Base-by-base conservation (phyloP, 2,888 invertebrate species). In the Stenotaenia linearis region DNA sequence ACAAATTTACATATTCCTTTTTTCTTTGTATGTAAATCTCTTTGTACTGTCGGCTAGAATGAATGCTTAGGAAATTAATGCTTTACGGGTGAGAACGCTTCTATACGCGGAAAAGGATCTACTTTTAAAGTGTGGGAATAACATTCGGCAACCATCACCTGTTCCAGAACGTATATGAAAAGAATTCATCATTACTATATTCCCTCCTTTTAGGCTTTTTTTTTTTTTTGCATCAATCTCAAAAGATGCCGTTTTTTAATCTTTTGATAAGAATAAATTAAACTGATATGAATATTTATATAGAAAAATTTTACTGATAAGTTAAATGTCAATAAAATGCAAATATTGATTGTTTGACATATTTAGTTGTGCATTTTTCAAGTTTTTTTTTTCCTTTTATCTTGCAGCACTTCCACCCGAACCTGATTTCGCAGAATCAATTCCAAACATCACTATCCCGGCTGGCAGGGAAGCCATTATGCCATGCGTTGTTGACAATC, bases 371-470 rank as follows among this genome's bases (percentile, higher is more conserved):
- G 32, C 75, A 35, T 7, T 75, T 21, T 30, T 74, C 23, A 21
- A 15, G n/a, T 75, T 75, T 79, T 40, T 75, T 61, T 32, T 45
- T 45, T 28, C 35, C 30, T 79, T 30, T n/a, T n/a, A n/a, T n/a
- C n/a, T 80, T 79, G 23, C 76, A 81, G 81, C 50, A 37, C 78
- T 81, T 25, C 80, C 81, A 28, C 81, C 80, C 32, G 78, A 50
- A 56, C 81, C 81, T 21, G 61, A 32, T 78, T 81, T 81, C 75
- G 81, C 80, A 30, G 81, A 81, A 56, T 21, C 79, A 56, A 75
- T 81, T 69, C 81, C 80, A 15, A 81, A 81, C 74, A 81, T 81
- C 15, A 81, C 81, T 74, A 80, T 81, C 77, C 78, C 78, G n/a
- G 81, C 81, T 25, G 81, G 81, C 30, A 76, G 81, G 40, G 81